A percentile compares a stretch with the other conserved stretches of the same genome.
These are phyloP conservation scores for Sphinx pinastri DNA, from an alignment of 2,888 invertebrate genomes.

Conservation along the genomic window DNA sequence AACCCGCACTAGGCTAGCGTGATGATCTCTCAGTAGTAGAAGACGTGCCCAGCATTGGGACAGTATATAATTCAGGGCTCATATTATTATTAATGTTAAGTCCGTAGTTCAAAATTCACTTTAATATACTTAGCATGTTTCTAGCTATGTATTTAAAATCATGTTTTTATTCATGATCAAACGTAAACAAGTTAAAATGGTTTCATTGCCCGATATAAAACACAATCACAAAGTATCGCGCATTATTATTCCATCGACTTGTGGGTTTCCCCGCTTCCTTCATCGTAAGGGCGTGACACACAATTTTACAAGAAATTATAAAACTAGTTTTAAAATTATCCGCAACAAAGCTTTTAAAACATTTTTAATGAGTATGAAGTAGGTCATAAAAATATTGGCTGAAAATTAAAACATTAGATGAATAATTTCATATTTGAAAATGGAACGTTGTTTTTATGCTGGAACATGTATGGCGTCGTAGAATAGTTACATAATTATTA, in stretches of 20 bases:
- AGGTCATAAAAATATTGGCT: not conserved
- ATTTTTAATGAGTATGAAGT: not conserved
- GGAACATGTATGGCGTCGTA: too few species aligned
- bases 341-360: not conserved
- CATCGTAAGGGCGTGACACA: conserved; percentile 4
- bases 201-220: not conserved
- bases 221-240: not conserved
- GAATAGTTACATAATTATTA: too few species aligned
- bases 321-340: not conserved
- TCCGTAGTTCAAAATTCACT: too few species aligned
- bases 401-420: not conserved
- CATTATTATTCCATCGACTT: conserved; percentile 11
- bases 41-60: too few species aligned
- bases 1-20: too few species aligned
- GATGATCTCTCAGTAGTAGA: too few species aligned
- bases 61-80: too few species aligned
- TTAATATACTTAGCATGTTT: too few species aligned
- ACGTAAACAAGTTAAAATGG: not conserved
- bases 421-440: not conserved
- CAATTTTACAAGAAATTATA: not conserved
- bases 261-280: conserved; percentile 13
- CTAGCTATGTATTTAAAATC: not conserved
- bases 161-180: not conserved
- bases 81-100: too few species aligned
- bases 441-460: not conserved